phyloP scores from a whole-genome alignment of 2,113 vertebrate species.

The Gadus chalcogrammus region DNA sequence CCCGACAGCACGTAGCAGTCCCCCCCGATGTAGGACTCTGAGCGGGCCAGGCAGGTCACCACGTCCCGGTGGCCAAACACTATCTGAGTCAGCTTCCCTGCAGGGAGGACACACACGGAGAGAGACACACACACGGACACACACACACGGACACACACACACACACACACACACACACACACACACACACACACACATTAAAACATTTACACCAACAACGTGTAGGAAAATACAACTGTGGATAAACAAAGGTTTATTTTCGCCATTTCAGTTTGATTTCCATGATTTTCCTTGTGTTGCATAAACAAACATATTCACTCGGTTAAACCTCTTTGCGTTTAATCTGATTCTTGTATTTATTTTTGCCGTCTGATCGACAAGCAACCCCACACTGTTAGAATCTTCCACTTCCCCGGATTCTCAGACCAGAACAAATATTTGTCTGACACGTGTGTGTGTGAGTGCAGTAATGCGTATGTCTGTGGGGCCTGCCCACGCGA shows the following conservation, averaged over 20 bases:
- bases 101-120: slow-evolving; percentile 9
- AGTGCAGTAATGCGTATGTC: background rate
- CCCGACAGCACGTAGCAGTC: slow-evolving; percentile 96
- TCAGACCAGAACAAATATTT: slow-evolving; percentile 60
- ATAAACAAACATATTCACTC: too few species aligned
- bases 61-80: slow-evolving; percentile 97
- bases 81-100: slow-evolving; percentile 95
- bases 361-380: too few species aligned
- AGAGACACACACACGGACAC: background rate
- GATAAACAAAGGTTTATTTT: too few species aligned
- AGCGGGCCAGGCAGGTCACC: slow-evolving; percentile 91
- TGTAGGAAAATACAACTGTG: too few species aligned
- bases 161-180: background rate
- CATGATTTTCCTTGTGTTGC: too few species aligned
- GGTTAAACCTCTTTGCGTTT: too few species aligned
- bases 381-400: too few species aligned
- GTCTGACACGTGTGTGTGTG: slow-evolving; percentile 23
- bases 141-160: slow-evolving; percentile 16
- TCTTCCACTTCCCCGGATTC: slow-evolving; percentile 34
- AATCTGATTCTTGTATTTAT: too few species aligned
- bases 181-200: slow-evolving; percentile 1
- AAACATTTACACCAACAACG: too few species aligned
- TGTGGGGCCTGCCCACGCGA: slow-evolving; percentile 7
- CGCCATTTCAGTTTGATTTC: too few species aligned
- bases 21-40: slow-evolving; percentile 95